A percentile compares a stretch with the other conserved stretches of the same genome.
Evolutionary conservation across 2,797 vertebrate genomes (phyloP).

Genomic region (Anguilla obscura): DNA sequence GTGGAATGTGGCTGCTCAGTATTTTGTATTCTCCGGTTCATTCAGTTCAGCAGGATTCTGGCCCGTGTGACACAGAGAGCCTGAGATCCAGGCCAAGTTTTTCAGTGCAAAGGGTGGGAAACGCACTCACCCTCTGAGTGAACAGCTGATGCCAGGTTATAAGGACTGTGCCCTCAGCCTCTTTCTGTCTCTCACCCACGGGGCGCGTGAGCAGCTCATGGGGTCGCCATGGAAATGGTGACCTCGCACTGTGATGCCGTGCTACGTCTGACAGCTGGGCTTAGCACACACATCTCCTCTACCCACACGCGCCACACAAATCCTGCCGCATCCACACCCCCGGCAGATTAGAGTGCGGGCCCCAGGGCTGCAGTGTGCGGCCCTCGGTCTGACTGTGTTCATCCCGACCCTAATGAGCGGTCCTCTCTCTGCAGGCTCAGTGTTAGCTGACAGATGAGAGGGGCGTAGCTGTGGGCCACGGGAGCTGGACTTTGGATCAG

Average conservation of each 20-base stretch:
- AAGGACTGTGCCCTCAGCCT: background rate
- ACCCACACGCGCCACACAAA: background rate
- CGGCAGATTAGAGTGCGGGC: background rate
- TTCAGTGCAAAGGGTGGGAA: background rate
- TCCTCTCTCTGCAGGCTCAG: slow-evolving; percentile 37
- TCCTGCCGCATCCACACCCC: background rate
- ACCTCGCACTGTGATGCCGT: background rate
- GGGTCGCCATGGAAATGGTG: background rate
- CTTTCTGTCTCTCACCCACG: background rate
- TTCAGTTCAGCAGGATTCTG: slow-evolving; percentile 7
- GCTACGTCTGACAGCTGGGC: background rate
- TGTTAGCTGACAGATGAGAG: slow-evolving; percentile 55
- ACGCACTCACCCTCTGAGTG: background rate
- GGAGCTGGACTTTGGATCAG: slow-evolving; percentile 17
- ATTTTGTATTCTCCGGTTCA: background rate
- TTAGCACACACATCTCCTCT: background rate
- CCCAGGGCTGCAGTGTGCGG: too few species aligned
- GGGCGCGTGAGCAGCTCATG: background rate
- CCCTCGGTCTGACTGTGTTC: slow-evolving; percentile 20
- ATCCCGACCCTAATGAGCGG: background rate
- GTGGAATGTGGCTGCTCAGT: slow-evolving; percentile 18
- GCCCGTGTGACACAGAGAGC: background rate
- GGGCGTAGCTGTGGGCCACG: slow-evolving; percentile 18
- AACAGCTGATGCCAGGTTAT: background rate
- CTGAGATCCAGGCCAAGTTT: background rate